Base-by-base conservation (phyloP, 2,113 vertebrate species). In the Phoenicopterus ruber region DNA sequence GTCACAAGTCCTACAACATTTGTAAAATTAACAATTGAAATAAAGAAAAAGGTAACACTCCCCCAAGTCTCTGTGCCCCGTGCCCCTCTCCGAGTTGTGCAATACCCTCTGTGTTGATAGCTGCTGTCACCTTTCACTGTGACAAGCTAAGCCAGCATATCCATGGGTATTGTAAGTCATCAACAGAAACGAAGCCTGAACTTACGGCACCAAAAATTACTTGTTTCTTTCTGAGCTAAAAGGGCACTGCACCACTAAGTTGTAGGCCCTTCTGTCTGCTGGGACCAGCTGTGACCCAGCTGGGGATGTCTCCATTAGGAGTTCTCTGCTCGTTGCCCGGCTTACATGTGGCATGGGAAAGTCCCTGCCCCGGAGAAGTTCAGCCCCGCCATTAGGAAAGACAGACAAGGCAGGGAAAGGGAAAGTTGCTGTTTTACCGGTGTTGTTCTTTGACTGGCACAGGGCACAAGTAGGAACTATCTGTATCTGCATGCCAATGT, bases 161-260 rank as follows among this genome's bases (percentile, higher is more conserved):
- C 26, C 16, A 21, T 4, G 3, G 29, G 7, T 47, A 34, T 6
- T 44, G 6, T 49, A 74, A 66, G 16, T 58, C 4, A 2, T 11
- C 38, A 19, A n/a, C 59, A 34, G 44, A 72, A 92, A 47, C 17
- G 3, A 78, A 70, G 11, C 15, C 44, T 85, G 49, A 82, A 40
- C 1, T 65, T 61, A 18, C 0, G 2, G 11, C 31, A 78, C 18
- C 22, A 49, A 77, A 54, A 3, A 7, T 6, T 1, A 13, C 20
- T 36, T 44, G 3, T 26, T 86, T 67, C 32, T 47, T 73, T 92
- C 78, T 90, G 54, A 77, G 34, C 13, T 57, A 11, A 74, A 29
- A 86, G 20, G 47, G 11, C 26, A n/a, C 6, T 32, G 21, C n/a
- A 49, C 0, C 6, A 5, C 19, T 46, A 32, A 79, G 6, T 28